A percentile compares a stretch with the other conserved stretches of the same genome.
phyloP scores from a whole-genome alignment of 2,888 invertebrate species.

The Strigamia maritima region DNA sequence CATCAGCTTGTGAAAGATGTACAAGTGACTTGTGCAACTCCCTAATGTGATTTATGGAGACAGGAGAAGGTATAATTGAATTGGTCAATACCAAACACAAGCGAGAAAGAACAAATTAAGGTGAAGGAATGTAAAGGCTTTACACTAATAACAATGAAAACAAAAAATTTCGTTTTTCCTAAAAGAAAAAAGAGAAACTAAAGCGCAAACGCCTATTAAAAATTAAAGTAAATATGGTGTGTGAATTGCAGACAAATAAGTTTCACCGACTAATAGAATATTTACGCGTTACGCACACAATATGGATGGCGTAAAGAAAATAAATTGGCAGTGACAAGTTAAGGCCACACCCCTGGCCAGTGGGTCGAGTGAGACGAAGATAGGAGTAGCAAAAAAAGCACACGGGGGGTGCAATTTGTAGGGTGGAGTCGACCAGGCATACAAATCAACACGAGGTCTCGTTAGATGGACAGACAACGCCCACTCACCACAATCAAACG shows the following conservation, averaged over 20 bases:
- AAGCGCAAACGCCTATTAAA: not conserved
- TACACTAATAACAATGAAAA: not conserved
- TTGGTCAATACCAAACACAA: not conserved
- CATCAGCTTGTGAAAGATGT: not conserved
- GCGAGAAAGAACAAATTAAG: constrained; percentile 1
- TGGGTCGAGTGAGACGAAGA: not conserved
- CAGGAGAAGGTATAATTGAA: not conserved
- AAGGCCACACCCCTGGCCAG: constrained; percentile 10
- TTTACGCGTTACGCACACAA: not conserved
- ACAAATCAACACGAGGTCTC: not conserved
- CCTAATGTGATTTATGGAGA: not conserved
- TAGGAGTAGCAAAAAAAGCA: not conserved
- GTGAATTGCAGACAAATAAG: not conserved
- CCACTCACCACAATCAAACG: not conserved
- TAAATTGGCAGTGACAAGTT: constrained; percentile 15
- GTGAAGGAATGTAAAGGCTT: not conserved
- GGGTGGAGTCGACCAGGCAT: constrained; percentile 1
- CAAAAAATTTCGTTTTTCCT: not conserved
- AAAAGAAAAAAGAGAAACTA: not conserved
- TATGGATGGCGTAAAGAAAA: not conserved
- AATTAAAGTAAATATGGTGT: not conserved
- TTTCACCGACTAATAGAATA: not conserved
- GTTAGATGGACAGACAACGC: constrained; percentile 5
- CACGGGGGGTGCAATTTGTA: not conserved
- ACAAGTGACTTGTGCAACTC: constrained; percentile 5